Percentiles rank a stretch among this genome's conserved stretches.
Conservation (phyloP, 2,797 vertebrate genomes). For the Pogonophryne albipinna region DNA sequence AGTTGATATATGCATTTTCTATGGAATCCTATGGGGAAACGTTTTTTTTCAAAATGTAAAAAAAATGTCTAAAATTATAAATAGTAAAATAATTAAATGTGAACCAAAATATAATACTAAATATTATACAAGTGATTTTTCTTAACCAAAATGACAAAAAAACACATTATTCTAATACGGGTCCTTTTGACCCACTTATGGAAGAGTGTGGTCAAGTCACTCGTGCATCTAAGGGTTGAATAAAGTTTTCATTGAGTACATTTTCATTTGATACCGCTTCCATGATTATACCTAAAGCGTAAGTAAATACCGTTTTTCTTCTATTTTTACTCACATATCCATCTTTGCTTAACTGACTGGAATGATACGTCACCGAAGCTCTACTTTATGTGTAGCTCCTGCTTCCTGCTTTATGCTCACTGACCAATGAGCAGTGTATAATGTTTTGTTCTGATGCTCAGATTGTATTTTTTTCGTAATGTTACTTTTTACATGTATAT, state of each 20-base stretch:
- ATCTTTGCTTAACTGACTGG: constrained; percentile 25
- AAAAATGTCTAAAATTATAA: too few species aligned
- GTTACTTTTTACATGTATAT: constrained; percentile 1
- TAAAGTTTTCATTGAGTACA: constrained; percentile 21
- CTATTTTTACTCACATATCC: constrained; percentile 17
- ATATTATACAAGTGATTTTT: too few species aligned
- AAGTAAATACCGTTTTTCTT: constrained; percentile 2
- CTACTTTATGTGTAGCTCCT: constrained; percentile 13
- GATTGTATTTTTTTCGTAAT: constrained; percentile 35
- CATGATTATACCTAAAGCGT: constrained; percentile 24
- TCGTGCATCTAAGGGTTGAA: not conserved
- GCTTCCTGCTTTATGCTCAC: constrained; percentile 33
- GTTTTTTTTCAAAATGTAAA: too few species aligned
- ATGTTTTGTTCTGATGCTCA: constrained; percentile 25
- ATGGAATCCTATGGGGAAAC: too few species aligned
- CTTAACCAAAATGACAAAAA: too few species aligned
- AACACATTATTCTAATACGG: too few species aligned
- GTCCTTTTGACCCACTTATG: too few species aligned
- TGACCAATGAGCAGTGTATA: constrained; percentile 29
- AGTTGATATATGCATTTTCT: too few species aligned
- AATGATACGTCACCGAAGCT: constrained; percentile 13
- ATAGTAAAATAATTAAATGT: too few species aligned
- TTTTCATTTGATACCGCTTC: constrained; percentile 24
- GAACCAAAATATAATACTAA: too few species aligned
- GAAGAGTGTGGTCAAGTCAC: too few species aligned